These are phyloP conservation scores for Papilio aristodemus DNA, from an alignment of 1,140 invertebrate genomes.

Conservation along the genomic window DNA sequence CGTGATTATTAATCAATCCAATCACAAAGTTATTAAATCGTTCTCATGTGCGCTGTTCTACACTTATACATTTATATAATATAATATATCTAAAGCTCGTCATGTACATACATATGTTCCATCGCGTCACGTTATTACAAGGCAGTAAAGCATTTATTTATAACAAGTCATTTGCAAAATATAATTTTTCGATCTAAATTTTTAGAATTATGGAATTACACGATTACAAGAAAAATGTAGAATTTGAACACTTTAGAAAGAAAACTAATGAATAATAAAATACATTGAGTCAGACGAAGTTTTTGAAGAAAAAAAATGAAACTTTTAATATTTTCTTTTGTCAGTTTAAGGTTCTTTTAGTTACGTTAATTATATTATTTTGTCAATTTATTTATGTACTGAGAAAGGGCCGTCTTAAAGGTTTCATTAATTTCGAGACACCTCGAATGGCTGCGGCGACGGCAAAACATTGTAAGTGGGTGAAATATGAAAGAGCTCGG, in stretches of 20 bases:
- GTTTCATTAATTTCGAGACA: constrained; percentile 47
- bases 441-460: constrained; percentile 46
- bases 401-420: constrained; percentile 31
- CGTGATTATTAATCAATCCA: constrained; percentile 22
- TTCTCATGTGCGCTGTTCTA: no score
- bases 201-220: no score
- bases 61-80: no score
- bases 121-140: no score
- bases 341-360: background rate
- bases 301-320: background rate
- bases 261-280: background rate
- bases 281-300: background rate
- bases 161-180: no score
- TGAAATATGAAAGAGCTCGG: constrained; percentile 72
- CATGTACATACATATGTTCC: no score
- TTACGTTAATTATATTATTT: constrained; percentile 13
- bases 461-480: constrained; percentile 61
- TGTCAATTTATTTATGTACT: constrained; percentile 12
- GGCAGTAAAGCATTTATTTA: no score
- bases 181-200: no score
- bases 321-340: background rate
- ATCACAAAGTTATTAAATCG: no score
- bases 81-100: no score
- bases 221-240: background rate
- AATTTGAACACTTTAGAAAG: background rate